Base-by-base conservation (phyloP, 2,888 invertebrate species). In the Pachymerium ferrugineum region DNA sequence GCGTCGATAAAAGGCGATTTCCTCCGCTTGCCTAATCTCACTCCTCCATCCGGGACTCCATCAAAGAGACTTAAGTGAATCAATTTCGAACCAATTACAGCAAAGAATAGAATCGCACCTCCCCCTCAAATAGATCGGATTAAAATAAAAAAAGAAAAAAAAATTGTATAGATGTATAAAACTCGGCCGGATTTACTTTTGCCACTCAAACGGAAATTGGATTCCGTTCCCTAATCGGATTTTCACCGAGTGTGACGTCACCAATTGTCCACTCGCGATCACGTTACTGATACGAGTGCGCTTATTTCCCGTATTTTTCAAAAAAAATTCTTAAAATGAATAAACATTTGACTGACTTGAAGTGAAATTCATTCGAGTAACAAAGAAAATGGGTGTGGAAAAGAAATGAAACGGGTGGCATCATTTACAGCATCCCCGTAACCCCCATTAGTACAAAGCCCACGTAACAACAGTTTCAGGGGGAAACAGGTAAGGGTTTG, bases 41-140 rank as follows among this genome's bases (percentile, higher is more conserved):
- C 69, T 19, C 19, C 31, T 33, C 33, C 69, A 69, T 69, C 69
- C 69, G 69, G 31, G 31, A 14, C 16, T 33, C 31, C 28, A 69
- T 69, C 31, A 69, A 69, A 69, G 69, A 6, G 69, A 30, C 69
- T 69, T 69, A 69, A 69, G 69, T 69, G 69, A 69, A 69, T 69
- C 69, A 69, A 69, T 69, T 33, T 30, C 69, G 33, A 69, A 69
- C 69, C 69, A 69, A 69, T 69, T 69, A 69, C 69, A 30, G 33
- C 30, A 33, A 69, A 69, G 69, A 69, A 69, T 69, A 29, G 31
- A 69, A 33, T 19, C 69, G 19, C n/a, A n/a, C 54, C 54, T 25
- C 54, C 54, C 54, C 54, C 54, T 25, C 54, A 8, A 6, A 54
- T 54, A n/a, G n/a, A 69, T 30, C 12, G 54, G 54, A 54, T 54